Evolutionary conservation across 2,888 invertebrate genomes (phyloP), one percentile per base, ranked within the genome.

Genomic region (Leptinotarsa juncta): DNA sequence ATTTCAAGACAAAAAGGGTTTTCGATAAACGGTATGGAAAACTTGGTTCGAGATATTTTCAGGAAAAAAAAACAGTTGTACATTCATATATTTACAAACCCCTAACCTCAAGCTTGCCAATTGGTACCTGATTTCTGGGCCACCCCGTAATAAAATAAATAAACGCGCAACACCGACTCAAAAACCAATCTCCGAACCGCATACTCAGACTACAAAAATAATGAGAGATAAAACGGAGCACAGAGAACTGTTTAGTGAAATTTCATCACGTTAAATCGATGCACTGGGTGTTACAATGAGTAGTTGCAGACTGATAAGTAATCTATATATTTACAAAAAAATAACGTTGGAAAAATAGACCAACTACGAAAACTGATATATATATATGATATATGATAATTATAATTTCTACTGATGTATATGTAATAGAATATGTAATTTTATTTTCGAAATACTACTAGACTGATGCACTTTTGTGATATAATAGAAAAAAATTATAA

Each of bases 171-270:
- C 51, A 65, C 51, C 3, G 70, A 70, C 70, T 60, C 48, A 42
- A 23, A 5, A 70, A 65, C 71, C 68, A 65, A 67, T 71, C 71
- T 62, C 71, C 68, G 71, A 74, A 74, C 62, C 68, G 74, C 71
- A 74, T 68, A 71, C 71, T 74, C 71, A 70, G 74, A 70, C 74
- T 74, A 71, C 60, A 57, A 32, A 70, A 62, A 23, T 55, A 42
- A 65, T 49, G 57, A 67, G 62, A 60, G 60, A 74, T 32, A 62
- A 42, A 62, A 62, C 16, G 62, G 62, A 32, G 62, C 48, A 70
- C 50, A 70, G 50, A 49, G 20, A 67, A 62, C 18, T 50, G 68
- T 65, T 65, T 71, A 71, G 68, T 71, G 68, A 71, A 67, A 67
- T 74, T 71, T 20, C 42, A 26, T 26, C 15, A 42, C 15, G n/a